phyloP scores from a whole-genome alignment of 1,140 invertebrate genomes.

The Hypsibius dujardini region DNA sequence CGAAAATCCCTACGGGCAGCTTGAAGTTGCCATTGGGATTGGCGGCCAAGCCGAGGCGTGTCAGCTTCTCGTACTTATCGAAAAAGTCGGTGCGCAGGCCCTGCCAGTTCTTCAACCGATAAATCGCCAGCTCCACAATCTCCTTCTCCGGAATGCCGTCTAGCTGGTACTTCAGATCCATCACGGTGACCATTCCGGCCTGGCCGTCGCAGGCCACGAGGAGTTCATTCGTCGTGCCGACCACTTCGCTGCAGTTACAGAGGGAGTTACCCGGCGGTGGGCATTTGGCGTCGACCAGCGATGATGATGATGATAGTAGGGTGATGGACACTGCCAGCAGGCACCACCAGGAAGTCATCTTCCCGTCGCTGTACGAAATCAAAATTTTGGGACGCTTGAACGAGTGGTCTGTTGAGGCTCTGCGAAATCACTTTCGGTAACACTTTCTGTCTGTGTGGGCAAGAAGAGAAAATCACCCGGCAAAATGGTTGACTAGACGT shows the following conservation, averaged over 20 bases:
- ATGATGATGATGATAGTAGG: too few species aligned
- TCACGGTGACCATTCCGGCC: not conserved
- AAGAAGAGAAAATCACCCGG: too few species aligned
- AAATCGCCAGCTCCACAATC: not conserved
- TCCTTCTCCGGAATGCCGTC: not conserved
- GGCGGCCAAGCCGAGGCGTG: not conserved
- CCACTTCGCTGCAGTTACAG: not conserved
- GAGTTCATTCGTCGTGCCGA: not conserved
- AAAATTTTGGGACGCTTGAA: too few species aligned
- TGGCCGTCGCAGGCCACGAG: not conserved
- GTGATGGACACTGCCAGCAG: too few species aligned
- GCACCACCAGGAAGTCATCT: too few species aligned
- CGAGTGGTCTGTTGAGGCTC: too few species aligned
- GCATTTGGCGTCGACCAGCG: not conserved
- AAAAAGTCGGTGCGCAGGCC: slow-evolving; percentile 2
- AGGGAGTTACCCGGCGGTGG: not conserved
- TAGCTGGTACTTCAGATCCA: slow-evolving; percentile 1
- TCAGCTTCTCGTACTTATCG: not conserved
- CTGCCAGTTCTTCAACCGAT: not conserved
- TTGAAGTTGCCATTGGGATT: slow-evolving; percentile 8
- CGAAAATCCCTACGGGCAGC: slow-evolving; percentile 1
- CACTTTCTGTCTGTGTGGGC: too few species aligned
- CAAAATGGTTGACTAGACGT: too few species aligned
- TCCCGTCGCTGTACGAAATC: too few species aligned
- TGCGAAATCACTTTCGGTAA: too few species aligned